Evolutionary conservation across 92 coral and sea anemone species (phyloP).

Genomic region (Hydrozoanthus gracilis): DNA sequence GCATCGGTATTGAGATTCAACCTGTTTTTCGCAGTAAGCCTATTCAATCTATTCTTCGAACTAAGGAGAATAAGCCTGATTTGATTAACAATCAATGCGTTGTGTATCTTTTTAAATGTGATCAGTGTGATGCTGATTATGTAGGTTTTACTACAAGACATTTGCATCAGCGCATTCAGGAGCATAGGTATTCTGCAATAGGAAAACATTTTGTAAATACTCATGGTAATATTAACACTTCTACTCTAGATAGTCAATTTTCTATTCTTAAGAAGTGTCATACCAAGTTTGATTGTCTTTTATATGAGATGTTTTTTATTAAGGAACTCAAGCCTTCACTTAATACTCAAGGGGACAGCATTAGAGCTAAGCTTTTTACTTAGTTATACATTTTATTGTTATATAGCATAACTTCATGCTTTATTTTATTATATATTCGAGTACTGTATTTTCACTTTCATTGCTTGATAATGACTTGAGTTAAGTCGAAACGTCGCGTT

Average conservation of each 20-base stretch:
- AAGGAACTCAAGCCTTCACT: conserved; percentile 30
- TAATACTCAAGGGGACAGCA: conserved; percentile 28
- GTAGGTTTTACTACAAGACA: conserved; percentile 35
- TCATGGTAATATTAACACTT: not conserved
- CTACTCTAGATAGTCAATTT: not conserved
- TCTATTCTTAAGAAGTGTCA: conserved; percentile 36
- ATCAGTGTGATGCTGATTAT: conserved; percentile 39
- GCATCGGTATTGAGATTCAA: conserved; percentile 15
- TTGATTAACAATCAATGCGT: conserved; percentile 9
- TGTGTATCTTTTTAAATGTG: not conserved
- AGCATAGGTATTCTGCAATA: conserved; percentile 15
- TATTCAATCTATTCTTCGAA: conserved; percentile 11
- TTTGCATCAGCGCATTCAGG: conserved; percentile 15
- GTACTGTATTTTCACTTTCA: conserved; percentile 6
- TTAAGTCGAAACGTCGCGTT: conserved; percentile 27
- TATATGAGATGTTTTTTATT: too few relatives aligned
- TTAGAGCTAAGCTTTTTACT: conserved; percentile 26
- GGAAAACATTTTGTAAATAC: conserved; percentile 17
- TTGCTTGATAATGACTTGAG: conserved; percentile 33
- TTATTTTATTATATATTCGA: not conserved
- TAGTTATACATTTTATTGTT: not conserved
- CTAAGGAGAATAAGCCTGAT: conserved; percentile 27
- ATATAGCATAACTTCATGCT: conserved; percentile 13
- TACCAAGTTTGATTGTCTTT: conserved; percentile 13
- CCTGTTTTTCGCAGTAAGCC: conserved; percentile 17